Conservation (phyloP, 1,140 invertebrate species). For the Drosophila elegans region DNA sequence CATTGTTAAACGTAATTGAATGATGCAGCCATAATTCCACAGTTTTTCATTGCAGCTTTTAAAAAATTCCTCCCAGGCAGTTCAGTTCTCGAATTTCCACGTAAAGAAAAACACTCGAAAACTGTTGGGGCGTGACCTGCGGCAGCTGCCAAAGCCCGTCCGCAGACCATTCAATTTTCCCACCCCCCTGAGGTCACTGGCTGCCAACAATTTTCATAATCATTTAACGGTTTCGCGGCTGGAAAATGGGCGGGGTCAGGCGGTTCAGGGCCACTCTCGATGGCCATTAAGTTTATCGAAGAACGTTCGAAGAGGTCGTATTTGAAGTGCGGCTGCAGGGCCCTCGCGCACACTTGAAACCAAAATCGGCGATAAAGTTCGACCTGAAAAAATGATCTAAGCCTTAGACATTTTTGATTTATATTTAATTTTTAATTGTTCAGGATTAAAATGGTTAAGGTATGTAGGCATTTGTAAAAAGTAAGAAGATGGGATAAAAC, state of each 20-base stretch:
- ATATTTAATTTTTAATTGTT: background rate
- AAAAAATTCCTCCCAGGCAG: slow-evolving; percentile 9
- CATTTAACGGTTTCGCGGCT: slow-evolving; percentile 67
- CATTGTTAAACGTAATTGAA: slow-evolving; percentile 13
- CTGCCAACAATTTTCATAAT: slow-evolving; percentile 81
- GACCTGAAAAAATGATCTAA: background rate
- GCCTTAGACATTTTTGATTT: background rate
- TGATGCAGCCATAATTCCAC: slow-evolving; percentile 11
- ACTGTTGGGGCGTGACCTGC: slow-evolving; percentile 75
- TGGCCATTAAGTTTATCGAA: slow-evolving; percentile 81
- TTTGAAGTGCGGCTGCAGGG: slow-evolving; percentile 54
- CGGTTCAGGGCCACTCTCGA: slow-evolving; percentile 56
- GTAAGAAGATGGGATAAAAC: too few species aligned
- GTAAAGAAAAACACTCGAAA: slow-evolving; percentile 59
- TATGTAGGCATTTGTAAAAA: too few species aligned
- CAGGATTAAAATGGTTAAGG: background rate
- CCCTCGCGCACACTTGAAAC: slow-evolving; percentile 10
- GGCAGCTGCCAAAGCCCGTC: slow-evolving; percentile 60
- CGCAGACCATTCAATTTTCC: slow-evolving; percentile 16
- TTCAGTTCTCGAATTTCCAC: slow-evolving; percentile 39
- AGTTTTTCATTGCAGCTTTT: slow-evolving; percentile 20
- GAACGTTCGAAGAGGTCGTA: slow-evolving; percentile 65
- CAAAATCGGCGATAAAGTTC: background rate
- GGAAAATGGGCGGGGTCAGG: slow-evolving; percentile 11
- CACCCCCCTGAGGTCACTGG: slow-evolving; percentile 57